Percentiles rank a stretch among this genome's conserved stretches.
Conservation (phyloP, 2,797 vertebrate genomes). For the Spea hammondii region DNA sequence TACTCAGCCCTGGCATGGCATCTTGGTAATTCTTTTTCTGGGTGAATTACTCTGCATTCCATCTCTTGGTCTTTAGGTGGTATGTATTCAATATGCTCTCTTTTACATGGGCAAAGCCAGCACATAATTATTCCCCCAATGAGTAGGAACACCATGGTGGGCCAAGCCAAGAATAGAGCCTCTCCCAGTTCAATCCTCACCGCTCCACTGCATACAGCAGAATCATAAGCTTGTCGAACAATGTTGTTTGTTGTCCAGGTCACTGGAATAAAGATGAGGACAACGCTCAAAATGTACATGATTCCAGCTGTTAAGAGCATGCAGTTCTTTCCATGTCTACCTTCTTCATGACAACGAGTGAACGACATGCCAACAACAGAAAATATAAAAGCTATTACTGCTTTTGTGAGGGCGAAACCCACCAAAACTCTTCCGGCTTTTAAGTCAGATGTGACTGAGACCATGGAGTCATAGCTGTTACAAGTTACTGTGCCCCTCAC, state of each 20-base stretch:
- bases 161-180: conserved; percentile 91
- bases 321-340: conserved; percentile 61
- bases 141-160: conserved; percentile 71
- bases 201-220: conserved; percentile 65
- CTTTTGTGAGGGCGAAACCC: conserved; percentile 69
- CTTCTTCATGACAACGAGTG: conserved; percentile 65
- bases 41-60: background rate
- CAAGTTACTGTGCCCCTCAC: conserved; percentile 75
- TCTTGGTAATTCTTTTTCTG: background rate
- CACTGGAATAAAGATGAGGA: conserved; percentile 80
- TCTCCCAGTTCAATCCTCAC: conserved; percentile 80
- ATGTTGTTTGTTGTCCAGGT: conserved; percentile 84
- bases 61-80: conserved; percentile 13
- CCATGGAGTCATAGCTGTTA: conserved; percentile 70
- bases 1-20: background rate
- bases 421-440: conserved; percentile 83
- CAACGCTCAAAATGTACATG: conserved; percentile 73
- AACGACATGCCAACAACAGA: conserved; percentile 78
- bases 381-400: conserved; percentile 71
- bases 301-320: conserved; percentile 72
- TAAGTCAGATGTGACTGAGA: conserved; percentile 67
- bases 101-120: conserved; percentile 12
- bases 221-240: conserved; percentile 83
- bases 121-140: conserved; percentile 68
- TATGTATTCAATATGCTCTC: background rate